A percentile compares a stretch with the other conserved stretches of the same genome.
Evolutionary conservation across 2,888 invertebrate species (phyloP).

Genomic region (Nycteola revayana): DNA sequence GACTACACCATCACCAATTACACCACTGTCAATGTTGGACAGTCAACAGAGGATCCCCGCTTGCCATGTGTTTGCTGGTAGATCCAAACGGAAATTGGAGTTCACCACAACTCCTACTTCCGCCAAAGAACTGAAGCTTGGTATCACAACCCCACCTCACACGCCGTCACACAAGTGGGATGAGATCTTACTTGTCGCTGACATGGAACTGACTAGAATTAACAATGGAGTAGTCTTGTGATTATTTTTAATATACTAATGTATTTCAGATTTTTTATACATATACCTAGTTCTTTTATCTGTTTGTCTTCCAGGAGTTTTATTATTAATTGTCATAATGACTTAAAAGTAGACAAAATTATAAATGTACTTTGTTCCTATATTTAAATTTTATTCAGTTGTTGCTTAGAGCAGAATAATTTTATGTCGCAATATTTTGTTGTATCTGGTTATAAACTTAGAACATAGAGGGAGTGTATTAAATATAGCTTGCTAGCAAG

Average conservation of each 20-base stretch:
- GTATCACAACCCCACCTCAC: slow-evolving; percentile 67
- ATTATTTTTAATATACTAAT: slow-evolving; percentile 40
- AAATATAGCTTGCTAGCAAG: slow-evolving; percentile 13
- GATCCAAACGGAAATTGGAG: slow-evolving; percentile 74
- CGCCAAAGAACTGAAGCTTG: slow-evolving; percentile 57
- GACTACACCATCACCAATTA: slow-evolving; percentile 62
- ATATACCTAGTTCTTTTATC: slow-evolving; percentile 47
- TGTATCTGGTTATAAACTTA: too few relatives aligned
- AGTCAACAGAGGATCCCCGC: slow-evolving; percentile 48
- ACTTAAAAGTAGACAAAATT: slow-evolving; percentile 33
- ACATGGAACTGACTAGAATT: slow-evolving; percentile 82
- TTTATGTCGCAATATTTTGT: slow-evolving; percentile 26
- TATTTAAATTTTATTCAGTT: slow-evolving; percentile 61
- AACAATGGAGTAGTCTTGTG: slow-evolving; percentile 71
- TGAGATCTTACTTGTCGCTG: slow-evolving; percentile 79
- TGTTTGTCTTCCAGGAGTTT: slow-evolving; percentile 65
- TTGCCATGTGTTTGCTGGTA: slow-evolving; percentile 60
- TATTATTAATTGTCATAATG: slow-evolving; percentile 31
- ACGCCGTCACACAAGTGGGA: slow-evolving; percentile 80
- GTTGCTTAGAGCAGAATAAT: slow-evolving; percentile 53
- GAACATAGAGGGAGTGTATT: slow-evolving; percentile 13
- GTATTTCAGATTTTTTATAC: slow-evolving; percentile 40
- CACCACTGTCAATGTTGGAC: slow-evolving; percentile 57
- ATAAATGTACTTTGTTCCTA: slow-evolving; percentile 55
- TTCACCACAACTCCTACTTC: slow-evolving; percentile 66